phyloP scores from a whole-genome alignment of 2,797 vertebrate species.

The Manis javanica region DNA sequence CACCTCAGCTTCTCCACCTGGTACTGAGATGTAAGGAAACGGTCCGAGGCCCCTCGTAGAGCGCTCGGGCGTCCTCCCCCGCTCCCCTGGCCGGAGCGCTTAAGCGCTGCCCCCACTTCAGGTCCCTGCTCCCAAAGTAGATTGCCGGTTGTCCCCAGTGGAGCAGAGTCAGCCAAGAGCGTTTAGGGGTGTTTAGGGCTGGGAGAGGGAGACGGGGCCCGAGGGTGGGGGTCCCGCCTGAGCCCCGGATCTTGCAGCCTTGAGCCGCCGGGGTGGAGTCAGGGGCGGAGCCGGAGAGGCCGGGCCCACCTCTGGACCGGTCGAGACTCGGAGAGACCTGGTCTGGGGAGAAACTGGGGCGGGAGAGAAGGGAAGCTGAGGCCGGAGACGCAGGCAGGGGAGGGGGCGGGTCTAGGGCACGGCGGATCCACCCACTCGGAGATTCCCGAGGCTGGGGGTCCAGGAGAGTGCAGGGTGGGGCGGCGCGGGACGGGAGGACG shows the following conservation, averaged over 20 bases:
- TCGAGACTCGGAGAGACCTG: neutral
- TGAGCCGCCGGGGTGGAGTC: neutral
- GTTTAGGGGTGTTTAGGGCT: neutral
- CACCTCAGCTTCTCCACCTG: neutral
- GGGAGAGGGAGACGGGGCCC: neutral
- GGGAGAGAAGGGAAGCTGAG: neutral
- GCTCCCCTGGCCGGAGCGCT: accelerated
- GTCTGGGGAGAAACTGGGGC: neutral
- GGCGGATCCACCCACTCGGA: neutral
- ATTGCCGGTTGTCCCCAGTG: neutral
- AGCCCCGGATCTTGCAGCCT: neutral
- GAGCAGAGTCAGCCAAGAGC: neutral
- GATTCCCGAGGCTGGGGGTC: neutral
- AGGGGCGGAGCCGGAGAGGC: neutral
- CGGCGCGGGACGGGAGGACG: neutral
- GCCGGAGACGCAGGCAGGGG: neutral
- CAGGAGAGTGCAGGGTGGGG: neutral
- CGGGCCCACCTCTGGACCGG: neutral
- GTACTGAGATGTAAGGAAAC: neutral
- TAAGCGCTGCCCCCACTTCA: neutral
- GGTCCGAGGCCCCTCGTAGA: neutral
- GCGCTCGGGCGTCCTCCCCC: neutral
- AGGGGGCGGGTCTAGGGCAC: neutral
- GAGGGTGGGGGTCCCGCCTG: neutral
- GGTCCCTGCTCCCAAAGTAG: neutral